These are phyloP conservation scores for Onthophagus sagittarius DNA, from an alignment of 2,888 invertebrate species.

Conservation along the genomic window DNA sequence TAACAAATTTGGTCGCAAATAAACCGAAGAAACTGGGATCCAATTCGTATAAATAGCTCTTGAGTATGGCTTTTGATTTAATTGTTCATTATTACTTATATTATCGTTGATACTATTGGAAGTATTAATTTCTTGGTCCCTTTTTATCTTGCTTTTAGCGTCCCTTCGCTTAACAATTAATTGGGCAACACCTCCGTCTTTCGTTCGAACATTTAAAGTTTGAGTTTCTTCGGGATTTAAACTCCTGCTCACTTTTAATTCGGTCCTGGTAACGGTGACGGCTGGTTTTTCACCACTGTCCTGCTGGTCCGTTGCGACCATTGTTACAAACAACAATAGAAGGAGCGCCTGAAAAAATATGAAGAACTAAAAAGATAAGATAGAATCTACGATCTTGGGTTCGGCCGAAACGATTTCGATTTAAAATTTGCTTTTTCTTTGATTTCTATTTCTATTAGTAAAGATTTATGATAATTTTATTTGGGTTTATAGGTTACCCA, in stretches of 20 bases:
- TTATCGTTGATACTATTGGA: conserved; percentile 29
- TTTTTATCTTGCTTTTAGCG: conserved; percentile 47
- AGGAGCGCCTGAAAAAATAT: conserved; percentile 53
- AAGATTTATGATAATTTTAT: background rate
- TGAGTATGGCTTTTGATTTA: conserved; percentile 13
- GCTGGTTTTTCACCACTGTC: conserved; percentile 39
- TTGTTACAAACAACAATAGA: conserved; percentile 42
- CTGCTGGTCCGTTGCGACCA: conserved; percentile 33
- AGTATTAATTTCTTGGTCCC: conserved; percentile 12
- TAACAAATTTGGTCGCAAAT: conserved; percentile 39
- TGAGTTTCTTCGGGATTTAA: conserved; percentile 73
- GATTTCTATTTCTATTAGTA: no score
- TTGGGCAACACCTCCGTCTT: conserved; percentile 72
- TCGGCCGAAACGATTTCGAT: background rate
- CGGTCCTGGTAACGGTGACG: conserved; percentile 62
- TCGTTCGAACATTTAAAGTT: conserved; percentile 72
- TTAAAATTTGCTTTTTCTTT: background rate
- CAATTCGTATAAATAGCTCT: conserved; percentile 43
- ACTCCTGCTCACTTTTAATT: conserved; percentile 72
- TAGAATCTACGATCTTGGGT: background rate
- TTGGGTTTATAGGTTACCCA: background rate
- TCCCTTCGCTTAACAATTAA: conserved; percentile 71
- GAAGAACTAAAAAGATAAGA: conserved; percentile 32
- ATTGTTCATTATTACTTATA: conserved; percentile 41
- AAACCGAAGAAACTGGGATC: conserved; percentile 45